Percentiles rank a stretch among this genome's conserved stretches.
phyloP scores from a whole-genome alignment of 2,113 vertebrate species.

The Calyptomena viridis region DNA sequence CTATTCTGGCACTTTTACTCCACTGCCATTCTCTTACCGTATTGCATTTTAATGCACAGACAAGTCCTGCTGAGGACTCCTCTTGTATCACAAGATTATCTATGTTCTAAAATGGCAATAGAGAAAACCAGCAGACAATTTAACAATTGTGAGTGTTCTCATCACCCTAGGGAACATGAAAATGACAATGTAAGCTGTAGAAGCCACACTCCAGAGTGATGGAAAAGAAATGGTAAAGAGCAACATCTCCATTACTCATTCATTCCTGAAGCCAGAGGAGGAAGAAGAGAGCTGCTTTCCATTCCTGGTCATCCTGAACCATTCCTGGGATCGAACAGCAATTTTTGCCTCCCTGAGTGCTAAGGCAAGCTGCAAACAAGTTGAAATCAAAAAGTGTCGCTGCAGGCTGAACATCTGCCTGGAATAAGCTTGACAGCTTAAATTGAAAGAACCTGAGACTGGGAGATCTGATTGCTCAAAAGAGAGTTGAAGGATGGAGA shows the following conservation, averaged over 20 bases:
- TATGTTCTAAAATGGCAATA: background rate
- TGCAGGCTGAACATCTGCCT: background rate
- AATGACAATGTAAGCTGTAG: background rate
- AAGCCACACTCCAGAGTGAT: background rate
- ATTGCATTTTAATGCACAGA: background rate
- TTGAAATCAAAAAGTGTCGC: fast-evolving
- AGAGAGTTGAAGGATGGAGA: background rate
- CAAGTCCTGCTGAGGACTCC: background rate
- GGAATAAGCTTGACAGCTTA: background rate
- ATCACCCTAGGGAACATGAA: background rate
- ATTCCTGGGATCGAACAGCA: background rate
- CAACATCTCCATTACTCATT: background rate
- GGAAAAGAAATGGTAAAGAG: background rate
- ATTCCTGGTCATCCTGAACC: background rate
- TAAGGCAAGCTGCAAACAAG: background rate
- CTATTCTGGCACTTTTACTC: background rate
- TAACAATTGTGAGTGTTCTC: background rate
- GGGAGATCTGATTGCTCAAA: background rate
- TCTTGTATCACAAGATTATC: background rate
- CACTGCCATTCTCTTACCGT: background rate
- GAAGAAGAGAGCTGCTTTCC: background rate
- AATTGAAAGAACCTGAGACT: background rate
- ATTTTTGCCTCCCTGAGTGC: background rate
- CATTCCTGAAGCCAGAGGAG: background rate
- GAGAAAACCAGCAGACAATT: background rate